phyloP scores from a whole-genome alignment of 2,888 invertebrate genomes.

The Chrysina gloriosa region DNA sequence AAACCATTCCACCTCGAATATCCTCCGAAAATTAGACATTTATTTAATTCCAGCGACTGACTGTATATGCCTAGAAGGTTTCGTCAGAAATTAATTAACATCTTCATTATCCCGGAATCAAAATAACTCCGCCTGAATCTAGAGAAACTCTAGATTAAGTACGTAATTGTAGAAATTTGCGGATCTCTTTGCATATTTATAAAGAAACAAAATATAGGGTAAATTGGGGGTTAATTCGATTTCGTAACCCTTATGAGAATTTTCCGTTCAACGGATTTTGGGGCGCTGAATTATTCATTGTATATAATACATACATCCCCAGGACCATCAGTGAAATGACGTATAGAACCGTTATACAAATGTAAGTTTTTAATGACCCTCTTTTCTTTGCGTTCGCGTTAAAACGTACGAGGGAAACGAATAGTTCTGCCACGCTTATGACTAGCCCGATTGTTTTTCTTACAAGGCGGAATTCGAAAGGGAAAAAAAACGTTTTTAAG shows the following conservation, averaged over 20 bases:
- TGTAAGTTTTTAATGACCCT: too few relatives aligned
- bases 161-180: neutral
- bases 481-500: neutral
- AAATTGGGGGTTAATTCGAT: slow-evolving; percentile 13
- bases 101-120: neutral
- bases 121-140: neutral
- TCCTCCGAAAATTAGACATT: too few relatives aligned
- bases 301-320: neutral
- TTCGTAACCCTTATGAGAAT: slow-evolving; percentile 12
- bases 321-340: neutral
- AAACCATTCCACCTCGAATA: too few relatives aligned
- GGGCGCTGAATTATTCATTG: neutral
- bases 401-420: too few relatives aligned
- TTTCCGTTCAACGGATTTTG: neutral
- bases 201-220: slow-evolving; percentile 16
- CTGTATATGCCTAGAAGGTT: neutral
- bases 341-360: too few relatives aligned
- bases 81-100: neutral
- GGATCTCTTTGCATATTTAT: slow-evolving; percentile 17
- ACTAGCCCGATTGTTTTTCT: too few relatives aligned
- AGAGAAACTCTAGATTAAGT: neutral
- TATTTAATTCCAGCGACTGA: too few relatives aligned
- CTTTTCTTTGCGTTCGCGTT: too few relatives aligned
- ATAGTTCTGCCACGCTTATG: too few relatives aligned
- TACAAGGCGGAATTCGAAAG: too few relatives aligned